A percentile compares a stretch with the other conserved stretches of the same genome.
These are phyloP conservation scores for Macquaria australasica DNA, from an alignment of 2,113 vertebrate genomes.

Conservation along the genomic window DNA sequence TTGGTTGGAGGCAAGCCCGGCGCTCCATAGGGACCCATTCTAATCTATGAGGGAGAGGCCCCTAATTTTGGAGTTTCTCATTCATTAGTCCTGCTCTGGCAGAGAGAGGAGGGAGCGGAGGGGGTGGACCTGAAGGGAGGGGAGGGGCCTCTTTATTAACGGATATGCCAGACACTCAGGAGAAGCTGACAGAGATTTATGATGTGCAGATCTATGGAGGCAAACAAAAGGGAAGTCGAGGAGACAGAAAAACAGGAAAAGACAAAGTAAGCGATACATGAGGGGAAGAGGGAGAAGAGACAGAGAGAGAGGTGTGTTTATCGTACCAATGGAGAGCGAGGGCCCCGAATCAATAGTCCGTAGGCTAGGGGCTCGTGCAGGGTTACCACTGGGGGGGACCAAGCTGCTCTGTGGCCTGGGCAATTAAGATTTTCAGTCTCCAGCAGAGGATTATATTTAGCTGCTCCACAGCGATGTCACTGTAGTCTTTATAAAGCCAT, in stretches of 20 bases:
- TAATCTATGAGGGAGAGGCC: constrained; percentile 76
- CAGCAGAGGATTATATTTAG: constrained; percentile 87
- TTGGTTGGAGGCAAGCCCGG: constrained; percentile 70
- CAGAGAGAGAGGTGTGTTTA: constrained; percentile 62
- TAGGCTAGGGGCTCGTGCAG: constrained; percentile 75
- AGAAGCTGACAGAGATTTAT: constrained; percentile 83
- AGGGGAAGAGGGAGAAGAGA: constrained; percentile 41
- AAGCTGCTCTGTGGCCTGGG: constrained; percentile 70
- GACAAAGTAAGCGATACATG: constrained; percentile 59
- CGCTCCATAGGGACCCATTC: constrained; percentile 75
- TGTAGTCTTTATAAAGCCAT: constrained; percentile 86
- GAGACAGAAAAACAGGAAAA: constrained; percentile 63
- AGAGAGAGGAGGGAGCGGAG: constrained; percentile 46
- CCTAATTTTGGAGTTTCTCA: constrained; percentile 81
- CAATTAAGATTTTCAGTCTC: constrained; percentile 84
- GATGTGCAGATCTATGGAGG: constrained; percentile 72
- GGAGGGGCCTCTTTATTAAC: constrained; percentile 77
- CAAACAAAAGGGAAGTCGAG: constrained; percentile 74
- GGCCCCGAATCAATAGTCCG: constrained; percentile 80
- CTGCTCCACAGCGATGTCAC: constrained; percentile 79
- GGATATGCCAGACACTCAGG: constrained; percentile 71
- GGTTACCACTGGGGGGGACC: constrained; percentile 77
- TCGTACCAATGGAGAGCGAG: constrained; percentile 61
- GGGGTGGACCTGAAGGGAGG: constrained; percentile 50
- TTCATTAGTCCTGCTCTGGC: constrained; percentile 78